Percentiles rank a stretch among this genome's conserved stretches.
Evolutionary conservation across 2,113 vertebrate species (phyloP).

Genomic region (Muntiacus muntjak): DNA sequence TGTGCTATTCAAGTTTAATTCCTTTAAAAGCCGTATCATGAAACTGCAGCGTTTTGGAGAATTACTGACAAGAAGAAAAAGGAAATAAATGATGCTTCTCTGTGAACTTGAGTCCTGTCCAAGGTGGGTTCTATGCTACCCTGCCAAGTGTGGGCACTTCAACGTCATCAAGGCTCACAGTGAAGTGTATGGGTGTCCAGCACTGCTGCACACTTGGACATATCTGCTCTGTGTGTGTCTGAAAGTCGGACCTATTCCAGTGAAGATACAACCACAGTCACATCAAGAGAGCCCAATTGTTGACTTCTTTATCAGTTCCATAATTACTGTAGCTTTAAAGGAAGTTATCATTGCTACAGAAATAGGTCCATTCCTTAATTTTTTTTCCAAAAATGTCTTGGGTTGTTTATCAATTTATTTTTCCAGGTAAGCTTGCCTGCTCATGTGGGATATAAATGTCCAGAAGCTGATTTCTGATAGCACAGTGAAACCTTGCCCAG

Average conservation of each 20-base stretch:
- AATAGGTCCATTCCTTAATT: neutral
- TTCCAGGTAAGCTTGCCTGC: neutral
- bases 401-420: slow-evolving; percentile 21
- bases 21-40: slow-evolving; percentile 43
- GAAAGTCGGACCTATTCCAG: neutral
- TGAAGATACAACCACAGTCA: neutral
- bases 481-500: neutral
- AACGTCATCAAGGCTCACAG: neutral
- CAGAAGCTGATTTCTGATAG: neutral
- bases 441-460: neutral
- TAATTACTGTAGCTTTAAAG: neutral
- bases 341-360: neutral
- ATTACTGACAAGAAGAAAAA: slow-evolving; percentile 47
- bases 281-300: neutral
- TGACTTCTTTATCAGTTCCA: neutral
- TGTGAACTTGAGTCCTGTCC: slow-evolving; percentile 37
- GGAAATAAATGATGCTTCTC: slow-evolving; percentile 35
- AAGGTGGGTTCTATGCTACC: neutral
- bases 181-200: neutral
- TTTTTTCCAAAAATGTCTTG: neutral
- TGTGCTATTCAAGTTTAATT: slow-evolving; percentile 52
- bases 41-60: slow-evolving; percentile 47
- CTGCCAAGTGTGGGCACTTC: slow-evolving; percentile 8
- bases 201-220: neutral
- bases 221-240: neutral